These are phyloP conservation scores for Euproctis similis DNA, from an alignment of 2,888 invertebrate species.

Conservation along the genomic window DNA sequence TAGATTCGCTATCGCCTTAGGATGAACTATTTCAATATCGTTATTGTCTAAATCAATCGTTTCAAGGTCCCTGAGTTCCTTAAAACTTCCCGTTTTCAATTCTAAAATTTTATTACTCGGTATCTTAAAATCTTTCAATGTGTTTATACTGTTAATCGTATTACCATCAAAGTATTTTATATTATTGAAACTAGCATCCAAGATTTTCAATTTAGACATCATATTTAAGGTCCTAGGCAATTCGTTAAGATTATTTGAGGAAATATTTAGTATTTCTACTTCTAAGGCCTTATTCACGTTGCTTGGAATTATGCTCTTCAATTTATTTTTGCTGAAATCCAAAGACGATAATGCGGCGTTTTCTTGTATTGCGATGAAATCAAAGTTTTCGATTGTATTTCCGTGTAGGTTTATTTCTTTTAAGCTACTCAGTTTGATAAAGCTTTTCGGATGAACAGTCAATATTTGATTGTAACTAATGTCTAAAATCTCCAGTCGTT, in stretches of 20 bases:
- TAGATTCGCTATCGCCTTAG: slow-evolving; percentile 81
- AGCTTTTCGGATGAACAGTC: slow-evolving; percentile 79
- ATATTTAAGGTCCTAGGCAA: slow-evolving; percentile 83
- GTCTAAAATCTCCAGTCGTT: slow-evolving; percentile 82
- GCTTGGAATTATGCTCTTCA: slow-evolving; percentile 80
- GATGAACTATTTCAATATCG: slow-evolving; percentile 83
- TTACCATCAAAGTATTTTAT: slow-evolving; percentile 81
- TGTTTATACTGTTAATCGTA: slow-evolving; percentile 80
- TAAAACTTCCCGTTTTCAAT: slow-evolving; percentile 82
- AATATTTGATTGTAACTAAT: slow-evolving; percentile 83
- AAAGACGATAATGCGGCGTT: slow-evolving; percentile 78
- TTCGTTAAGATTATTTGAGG: slow-evolving; percentile 84
- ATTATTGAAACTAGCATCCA: slow-evolving; percentile 87
- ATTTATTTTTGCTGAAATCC: slow-evolving; percentile 84
- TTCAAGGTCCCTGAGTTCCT: slow-evolving; percentile 81
- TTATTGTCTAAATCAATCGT: slow-evolving; percentile 88
- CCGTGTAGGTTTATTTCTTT: slow-evolving; percentile 84
- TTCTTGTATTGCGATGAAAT: slow-evolving; percentile 80
- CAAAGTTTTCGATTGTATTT: slow-evolving; percentile 83
- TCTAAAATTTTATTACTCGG: slow-evolving; percentile 84
- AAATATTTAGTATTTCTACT: slow-evolving; percentile 84
- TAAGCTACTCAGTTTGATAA: slow-evolving; percentile 78
- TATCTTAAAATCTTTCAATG: slow-evolving; percentile 82
- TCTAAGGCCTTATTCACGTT: slow-evolving; percentile 79
- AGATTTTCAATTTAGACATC: slow-evolving; percentile 79